These are phyloP conservation scores for Chaetodon trifascialis DNA, from an alignment of 2,113 vertebrate genomes.

Conservation along the genomic window DNA sequence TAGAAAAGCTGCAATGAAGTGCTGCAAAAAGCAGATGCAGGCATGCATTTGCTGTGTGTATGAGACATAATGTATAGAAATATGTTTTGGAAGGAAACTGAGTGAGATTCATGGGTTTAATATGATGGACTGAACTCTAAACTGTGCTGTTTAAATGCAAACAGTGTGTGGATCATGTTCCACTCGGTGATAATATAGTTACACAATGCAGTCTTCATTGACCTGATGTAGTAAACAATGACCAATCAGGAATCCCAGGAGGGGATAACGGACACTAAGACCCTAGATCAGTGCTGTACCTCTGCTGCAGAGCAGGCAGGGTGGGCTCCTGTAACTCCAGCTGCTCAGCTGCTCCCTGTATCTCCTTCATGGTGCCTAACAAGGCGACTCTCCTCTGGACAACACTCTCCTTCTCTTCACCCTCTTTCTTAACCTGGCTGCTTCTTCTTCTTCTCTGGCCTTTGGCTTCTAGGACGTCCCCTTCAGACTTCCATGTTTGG, in stretches of 20 bases:
- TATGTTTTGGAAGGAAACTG: neutral
- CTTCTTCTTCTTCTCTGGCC: conserved; percentile 36
- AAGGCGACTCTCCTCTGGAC: conserved; percentile 79
- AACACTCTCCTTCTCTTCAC: conserved; percentile 63
- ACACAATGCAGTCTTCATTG: too few species aligned
- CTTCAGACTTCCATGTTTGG: conserved; percentile 6
- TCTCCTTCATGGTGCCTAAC: conserved; percentile 83
- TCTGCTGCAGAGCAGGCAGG: conserved; percentile 90
- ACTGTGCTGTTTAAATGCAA: too few species aligned
- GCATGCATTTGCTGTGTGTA: too few species aligned
- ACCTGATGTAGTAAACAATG: too few species aligned
- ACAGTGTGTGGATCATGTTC: neutral
- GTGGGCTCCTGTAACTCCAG: conserved; percentile 88
- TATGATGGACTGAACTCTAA: neutral
- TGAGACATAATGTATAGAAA: too few species aligned
- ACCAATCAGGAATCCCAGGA: too few species aligned
- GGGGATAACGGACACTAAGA: too few species aligned
- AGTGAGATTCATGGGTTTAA: too few species aligned
- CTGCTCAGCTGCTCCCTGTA: conserved; percentile 80
- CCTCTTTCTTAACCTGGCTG: conserved; percentile 25
- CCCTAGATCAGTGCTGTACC: conserved; percentile 77
- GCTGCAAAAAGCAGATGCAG: too few species aligned
- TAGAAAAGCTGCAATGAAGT: too few species aligned
- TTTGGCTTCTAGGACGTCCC: neutral
- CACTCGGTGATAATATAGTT: neutral